Evolutionary conservation across 2,797 vertebrate genomes (phyloP), one percentile per base, ranked within the genome.

Genomic region (Coregonus ussuriensis): DNA sequence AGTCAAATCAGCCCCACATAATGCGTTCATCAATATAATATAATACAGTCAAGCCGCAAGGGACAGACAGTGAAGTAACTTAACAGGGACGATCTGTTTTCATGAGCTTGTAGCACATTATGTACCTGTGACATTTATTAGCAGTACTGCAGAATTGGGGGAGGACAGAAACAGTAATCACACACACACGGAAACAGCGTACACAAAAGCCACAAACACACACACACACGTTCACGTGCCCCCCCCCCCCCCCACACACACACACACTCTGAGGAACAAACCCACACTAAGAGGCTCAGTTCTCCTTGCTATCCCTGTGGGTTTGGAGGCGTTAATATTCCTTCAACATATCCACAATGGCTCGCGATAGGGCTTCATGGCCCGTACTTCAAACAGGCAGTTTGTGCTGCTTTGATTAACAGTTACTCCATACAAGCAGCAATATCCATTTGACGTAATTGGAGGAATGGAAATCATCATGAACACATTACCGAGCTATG

Each of bases 1-100:
- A 87, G 91, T 94, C 91, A 90, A 88, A 94, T 93, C 91, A 89
- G 81, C 83, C 83, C 81, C 85, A 86, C 91, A 91, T 94, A 91
- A 95, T 95, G 93, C 83, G 87, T 89, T 93, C 91, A 92, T 93
- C 92, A 93, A 92, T 92, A 91, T 79, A 84, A 87, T 82, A 80
- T 83, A 80, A 86, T 29, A 63, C 59, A 63, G 59, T 77, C 78
- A 41, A 66, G 89, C 92, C 91, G 83, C 83, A 63, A 83, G 91
- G 91, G 90, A 91, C 85, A 79, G 33, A 74, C 79, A 76, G 84
- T 86, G 84, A 87, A 86, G 89, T 83, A 89, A 85, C 89, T 89
- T 87, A 92, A 91, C 87, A 83, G 80, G 77, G 81, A 77, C 83
- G 54, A 90, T 91, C 88, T 79, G 86, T 92, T 92, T 90, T 90